A percentile compares a stretch with the other conserved stretches of the same genome.
These are phyloP conservation scores for Melanogrammus aeglefinus DNA, from an alignment of 2,797 vertebrate genomes.

Conservation along the genomic window DNA sequence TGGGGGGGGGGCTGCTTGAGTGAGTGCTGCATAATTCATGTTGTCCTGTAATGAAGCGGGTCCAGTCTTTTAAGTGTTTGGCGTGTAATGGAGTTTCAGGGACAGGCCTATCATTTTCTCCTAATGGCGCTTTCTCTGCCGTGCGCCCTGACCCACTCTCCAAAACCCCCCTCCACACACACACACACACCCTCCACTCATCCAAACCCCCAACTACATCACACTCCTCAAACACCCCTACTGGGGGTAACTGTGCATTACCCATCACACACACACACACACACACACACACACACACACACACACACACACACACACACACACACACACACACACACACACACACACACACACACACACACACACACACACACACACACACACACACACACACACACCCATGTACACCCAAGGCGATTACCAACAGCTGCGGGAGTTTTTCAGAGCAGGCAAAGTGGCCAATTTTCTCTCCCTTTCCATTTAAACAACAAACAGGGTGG, in stretches of 20 bases:
- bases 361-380: slow-evolving; percentile 33
- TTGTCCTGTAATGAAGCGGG: slow-evolving; percentile 75
- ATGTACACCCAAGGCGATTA: slow-evolving; percentile 57
- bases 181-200: slow-evolving; percentile 50
- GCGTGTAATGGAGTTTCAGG: slow-evolving; percentile 86
- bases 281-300: slow-evolving; percentile 25
- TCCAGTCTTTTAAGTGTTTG: slow-evolving; percentile 77
- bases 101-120: slow-evolving; percentile 87
- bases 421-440: slow-evolving; percentile 78
- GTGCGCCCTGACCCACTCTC: slow-evolving; percentile 68
- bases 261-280: slow-evolving; percentile 27
- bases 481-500: slow-evolving; percentile 79
- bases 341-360: slow-evolving; percentile 17
- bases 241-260: slow-evolving; percentile 67
- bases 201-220: slow-evolving; percentile 44
- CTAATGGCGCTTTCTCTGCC: slow-evolving; percentile 80
- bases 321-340: slow-evolving; percentile 23
- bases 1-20: slow-evolving; percentile 46
- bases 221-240: slow-evolving; percentile 23
- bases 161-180: slow-evolving; percentile 39
- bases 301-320: slow-evolving; percentile 28
- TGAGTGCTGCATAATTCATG: slow-evolving; percentile 79
- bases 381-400: slow-evolving; percentile 8
- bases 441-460: slow-evolving; percentile 76
- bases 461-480: slow-evolving; percentile 80